Percentiles rank a stretch among this genome's conserved stretches.
Conservation (phyloP, 2,888 invertebrate species). For the Ochlodes sylvanus region DNA sequence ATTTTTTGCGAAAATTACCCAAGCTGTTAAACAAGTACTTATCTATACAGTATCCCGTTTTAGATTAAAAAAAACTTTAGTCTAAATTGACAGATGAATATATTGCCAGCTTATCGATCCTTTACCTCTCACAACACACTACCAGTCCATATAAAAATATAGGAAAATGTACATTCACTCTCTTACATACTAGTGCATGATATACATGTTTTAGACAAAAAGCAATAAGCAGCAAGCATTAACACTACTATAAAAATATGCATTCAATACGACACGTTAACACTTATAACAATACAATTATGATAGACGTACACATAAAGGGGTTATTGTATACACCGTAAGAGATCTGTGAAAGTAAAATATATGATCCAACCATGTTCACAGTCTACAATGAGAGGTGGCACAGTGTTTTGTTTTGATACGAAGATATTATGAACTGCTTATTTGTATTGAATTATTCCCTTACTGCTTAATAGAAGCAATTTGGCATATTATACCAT, state of each 20-base stretch:
- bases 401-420: background rate
- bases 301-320: slow-evolving; percentile 9
- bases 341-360: slow-evolving; percentile 21
- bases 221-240: slow-evolving; percentile 42
- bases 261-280: slow-evolving; percentile 21
- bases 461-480: slow-evolving; percentile 17
- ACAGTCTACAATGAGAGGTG: slow-evolving; percentile 3
- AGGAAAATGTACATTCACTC: slow-evolving; percentile 48
- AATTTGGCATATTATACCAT: slow-evolving; percentile 27
- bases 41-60: background rate
- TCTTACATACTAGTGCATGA: slow-evolving; percentile 41
- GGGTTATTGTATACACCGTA: slow-evolving; percentile 5
- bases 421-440: background rate
- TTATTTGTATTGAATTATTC: background rate
- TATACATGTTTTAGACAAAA: slow-evolving; percentile 39
- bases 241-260: slow-evolving; percentile 29
- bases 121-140: background rate
- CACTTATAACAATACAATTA: slow-evolving; percentile 16
- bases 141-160: slow-evolving; percentile 53
- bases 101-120: slow-evolving; percentile 32
- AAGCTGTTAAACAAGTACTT: background rate
- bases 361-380: background rate
- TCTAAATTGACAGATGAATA: slow-evolving; percentile 13
- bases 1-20: background rate
- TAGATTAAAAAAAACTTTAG: background rate